Base-by-base conservation (phyloP, 1,140 invertebrate species). In the Bombus affinis region DNA sequence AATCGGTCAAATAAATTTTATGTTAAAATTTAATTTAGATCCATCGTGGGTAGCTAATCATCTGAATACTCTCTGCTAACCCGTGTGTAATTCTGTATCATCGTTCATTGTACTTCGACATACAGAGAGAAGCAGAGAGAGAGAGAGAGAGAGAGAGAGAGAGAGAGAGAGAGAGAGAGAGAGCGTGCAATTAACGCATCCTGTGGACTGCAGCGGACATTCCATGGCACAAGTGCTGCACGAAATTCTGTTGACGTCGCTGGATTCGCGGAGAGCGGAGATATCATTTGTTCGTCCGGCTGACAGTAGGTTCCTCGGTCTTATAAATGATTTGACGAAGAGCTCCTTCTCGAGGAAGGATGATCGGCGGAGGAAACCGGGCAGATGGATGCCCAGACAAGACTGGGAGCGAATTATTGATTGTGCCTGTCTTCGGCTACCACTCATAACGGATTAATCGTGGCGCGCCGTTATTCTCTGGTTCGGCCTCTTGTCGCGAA, bases 351-450 rank as follows among this genome's bases (percentile, higher is more conserved):
- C 78, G 82, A 84, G 82, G 59, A 77, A 81, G 83, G 75, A 80
- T 72, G 47, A 59, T 65, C 75, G 81, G 53, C 73, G 28, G 71
- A 78, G 42, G 53, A 71, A 71, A 71, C 18, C 68, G 32, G 79
- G 32, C 18, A 35, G 53, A 75, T 70, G 71, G 44, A 68, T 32
- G 76, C 25, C 8, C 32, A 44, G 73, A 85, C 53, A 83, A 76
- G 83, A 62, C 70, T 74, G 53, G 72, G 59, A 75, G 72, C 77
- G 82, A 87, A 83, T 90, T 88, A 90, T 90, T 88, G 82, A 90
- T 90, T 76, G 84, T 85, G 44, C 53, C 71, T 86, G 87, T 88
- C 84, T 73, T 83, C 77, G 65, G 59, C 42, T 81, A 68, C 42
- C 62, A 47, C 71, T 77, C 71, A 77, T 85, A 83, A 62, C 62